Evolutionary conservation across 2,888 invertebrate genomes (phyloP), one percentile per base, ranked within the genome.

Genomic region (Rhabditophanes sp.): DNA sequence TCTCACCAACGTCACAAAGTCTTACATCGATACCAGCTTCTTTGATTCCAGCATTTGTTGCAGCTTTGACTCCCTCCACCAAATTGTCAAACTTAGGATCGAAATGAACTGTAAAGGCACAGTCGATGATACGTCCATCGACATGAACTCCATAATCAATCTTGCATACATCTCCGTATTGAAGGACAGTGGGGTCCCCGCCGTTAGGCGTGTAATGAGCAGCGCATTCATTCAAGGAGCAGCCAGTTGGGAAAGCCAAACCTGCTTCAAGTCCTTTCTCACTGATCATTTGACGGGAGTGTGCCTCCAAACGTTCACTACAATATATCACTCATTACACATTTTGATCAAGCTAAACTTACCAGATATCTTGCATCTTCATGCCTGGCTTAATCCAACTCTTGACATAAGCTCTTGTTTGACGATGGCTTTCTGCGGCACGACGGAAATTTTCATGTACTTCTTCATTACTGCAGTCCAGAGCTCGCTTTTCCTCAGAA

Each of bases 141-240:
- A 61, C 57, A 31, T 61, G 61, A 12, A 54, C 48, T 35, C 61
- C 61, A 38, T 59, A 61, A 34, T 61, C 61, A 33, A 61, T 63
- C 48, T 56, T 26, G 29, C 24, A 21, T 11, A 23, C 24, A 15
- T 30, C 88, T 61, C 93, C 87, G 58, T 82, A 82, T 48, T 80
- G 76, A 30, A 96, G 72, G 7, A 93, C 85, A 0, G 93, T 96
- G 7, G 78, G 74, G 68, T 99, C 96, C 8, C 88, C 96, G 33
- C 87, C 85, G 68, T 99, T 99, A 3, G 96, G 96, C 9, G 96
- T 99, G 64, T 99, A 96, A 71, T 96, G 96, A 31, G 96, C 96
- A 35, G 96, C 96, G 66, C 90, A 93, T 67, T 96, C 82, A 69
- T 99, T 96, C 21, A 90, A 74, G n/a, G 88, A 90, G 66, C 90